phyloP scores from a whole-genome alignment of 1,140 invertebrate species.

The Saccostrea glomerata region DNA sequence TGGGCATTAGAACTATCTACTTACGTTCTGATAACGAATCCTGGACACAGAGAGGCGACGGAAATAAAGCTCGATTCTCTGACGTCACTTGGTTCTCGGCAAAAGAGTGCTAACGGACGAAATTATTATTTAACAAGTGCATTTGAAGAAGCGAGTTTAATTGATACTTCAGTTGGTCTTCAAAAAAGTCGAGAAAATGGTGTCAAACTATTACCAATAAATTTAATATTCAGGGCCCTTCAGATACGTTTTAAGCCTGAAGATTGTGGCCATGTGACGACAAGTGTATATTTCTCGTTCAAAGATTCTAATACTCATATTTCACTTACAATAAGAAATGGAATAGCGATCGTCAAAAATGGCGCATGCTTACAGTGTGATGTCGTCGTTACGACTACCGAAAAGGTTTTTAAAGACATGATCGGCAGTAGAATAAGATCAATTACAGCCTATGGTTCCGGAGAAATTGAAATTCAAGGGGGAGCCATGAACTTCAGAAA shows the following conservation, averaged over 20 bases:
- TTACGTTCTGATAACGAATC: constrained; percentile 54
- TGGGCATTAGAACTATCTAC: constrained; percentile 70
- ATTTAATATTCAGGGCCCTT: constrained; percentile 56
- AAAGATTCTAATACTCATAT: constrained; percentile 52
- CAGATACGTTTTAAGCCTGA: constrained; percentile 63
- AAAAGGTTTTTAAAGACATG: constrained; percentile 51
- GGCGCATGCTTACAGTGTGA: constrained; percentile 52
- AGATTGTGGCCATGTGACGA: constrained; percentile 58
- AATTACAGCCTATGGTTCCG: constrained; percentile 50
- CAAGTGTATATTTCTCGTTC: constrained; percentile 61
- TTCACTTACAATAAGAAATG: constrained; percentile 61
- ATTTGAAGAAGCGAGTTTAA: constrained; percentile 61
- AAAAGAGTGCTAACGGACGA: constrained; percentile 68
- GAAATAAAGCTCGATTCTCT: constrained; percentile 63
- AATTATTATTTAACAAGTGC: constrained; percentile 70
- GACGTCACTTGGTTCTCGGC: constrained; percentile 59
- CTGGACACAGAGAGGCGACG: constrained; percentile 59
- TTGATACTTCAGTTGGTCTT: constrained; percentile 46
- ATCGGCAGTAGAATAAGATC: constrained; percentile 48
- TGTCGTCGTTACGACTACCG: constrained; percentile 59
- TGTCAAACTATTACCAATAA: constrained; percentile 58
- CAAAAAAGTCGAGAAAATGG: constrained; percentile 36
- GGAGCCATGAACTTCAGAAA: constrained; percentile 55
- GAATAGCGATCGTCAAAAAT: constrained; percentile 57
- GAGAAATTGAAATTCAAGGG: constrained; percentile 56